Evolutionary conservation across 2,797 vertebrate species (phyloP), one percentile per base, ranked within the genome.

Genomic region (Pristis pectinata): DNA sequence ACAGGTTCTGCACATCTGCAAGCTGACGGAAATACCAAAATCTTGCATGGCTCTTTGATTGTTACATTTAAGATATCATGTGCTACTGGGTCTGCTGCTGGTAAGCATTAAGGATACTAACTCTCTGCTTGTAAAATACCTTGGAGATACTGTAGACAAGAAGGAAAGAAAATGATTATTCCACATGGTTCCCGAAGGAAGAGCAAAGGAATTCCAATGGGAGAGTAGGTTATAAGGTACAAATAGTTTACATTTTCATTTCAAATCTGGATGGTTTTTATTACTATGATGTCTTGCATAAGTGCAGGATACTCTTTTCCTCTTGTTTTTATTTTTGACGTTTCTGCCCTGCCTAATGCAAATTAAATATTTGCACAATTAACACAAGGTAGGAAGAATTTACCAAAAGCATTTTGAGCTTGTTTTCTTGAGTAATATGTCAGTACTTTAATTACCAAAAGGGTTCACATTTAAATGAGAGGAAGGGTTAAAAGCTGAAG

Each of bases 11-110:
- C 97, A 98, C 98, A 99, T 98, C 98, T 98, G 98, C 97, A 97
- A 98, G 96, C 96, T 97, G 97, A 97, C 97, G 97, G 98, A 99
- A 99, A 99, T 98, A 98, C 98, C 98, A 96, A 97, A 97, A 98
- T 98, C 97, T 97, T 97, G 97, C 97, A 96, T 97, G 97, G 96
- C 97, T 97, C 98, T 99, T 99, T 99, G 98, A 99, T 98, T 99
- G 98, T 98, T 99, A 98, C 98, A 98, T 99, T 99, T 97, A 97
- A 98, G 98, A 98, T 99, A 98, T 99, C 98, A 97, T 98, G 97
- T 97, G 98, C 98, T 98, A 98, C 98, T 97, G 98, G 97, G 97
- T 97, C 98, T 97, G 97, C 98, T 98, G 98, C 98, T 99, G 98
- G 97, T 97, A 98, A 97, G 97, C 98, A 98, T 99, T 99, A 98